These are phyloP conservation scores for Lycodopsis pacificus DNA, from an alignment of 2,797 vertebrate species.

Conservation along the genomic window DNA sequence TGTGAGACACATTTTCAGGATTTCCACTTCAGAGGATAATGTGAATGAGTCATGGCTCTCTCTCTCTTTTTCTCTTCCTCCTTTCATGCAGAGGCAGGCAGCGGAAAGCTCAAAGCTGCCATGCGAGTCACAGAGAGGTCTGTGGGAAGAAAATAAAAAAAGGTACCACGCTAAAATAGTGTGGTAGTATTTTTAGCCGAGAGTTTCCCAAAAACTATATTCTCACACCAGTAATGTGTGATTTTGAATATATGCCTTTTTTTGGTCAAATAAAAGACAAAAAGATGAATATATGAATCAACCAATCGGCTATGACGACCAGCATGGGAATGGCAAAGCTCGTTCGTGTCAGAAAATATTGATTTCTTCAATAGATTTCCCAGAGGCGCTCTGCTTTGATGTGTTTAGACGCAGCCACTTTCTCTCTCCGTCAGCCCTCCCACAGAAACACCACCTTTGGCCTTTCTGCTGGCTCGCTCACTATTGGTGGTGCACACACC, in stretches of 20 bases:
- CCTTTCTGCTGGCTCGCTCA: constrained; percentile 9
- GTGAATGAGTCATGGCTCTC: constrained; percentile 75
- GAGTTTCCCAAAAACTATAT: constrained; percentile 2
- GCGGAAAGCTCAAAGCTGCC: constrained; percentile 64
- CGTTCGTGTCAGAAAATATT: not conserved
- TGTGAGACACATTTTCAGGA: constrained; percentile 68
- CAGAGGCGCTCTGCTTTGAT: constrained; percentile 3
- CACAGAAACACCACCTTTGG: constrained; percentile 8
- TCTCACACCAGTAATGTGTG: not conserved
- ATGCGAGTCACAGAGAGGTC: constrained; percentile 52
- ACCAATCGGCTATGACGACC: not conserved
- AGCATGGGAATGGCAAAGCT: not conserved
- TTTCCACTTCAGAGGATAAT: constrained; percentile 79
- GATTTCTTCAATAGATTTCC: constrained; percentile 21
- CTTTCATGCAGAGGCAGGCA: constrained; percentile 61
- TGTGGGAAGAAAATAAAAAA: constrained; percentile 13
- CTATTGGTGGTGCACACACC: not conserved
- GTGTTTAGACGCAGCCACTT: constrained; percentile 1
- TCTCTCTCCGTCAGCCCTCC: not conserved
- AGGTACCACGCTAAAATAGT: constrained; percentile 33
- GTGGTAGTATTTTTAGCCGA: constrained; percentile 43
- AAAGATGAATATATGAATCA: not conserved
- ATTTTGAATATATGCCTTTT: not conserved
- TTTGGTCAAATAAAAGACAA: constrained; percentile 5
- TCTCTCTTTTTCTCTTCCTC: constrained; percentile 27